Base-by-base conservation (phyloP, 2,113 vertebrate species). In the Chionomys nivalis region DNA sequence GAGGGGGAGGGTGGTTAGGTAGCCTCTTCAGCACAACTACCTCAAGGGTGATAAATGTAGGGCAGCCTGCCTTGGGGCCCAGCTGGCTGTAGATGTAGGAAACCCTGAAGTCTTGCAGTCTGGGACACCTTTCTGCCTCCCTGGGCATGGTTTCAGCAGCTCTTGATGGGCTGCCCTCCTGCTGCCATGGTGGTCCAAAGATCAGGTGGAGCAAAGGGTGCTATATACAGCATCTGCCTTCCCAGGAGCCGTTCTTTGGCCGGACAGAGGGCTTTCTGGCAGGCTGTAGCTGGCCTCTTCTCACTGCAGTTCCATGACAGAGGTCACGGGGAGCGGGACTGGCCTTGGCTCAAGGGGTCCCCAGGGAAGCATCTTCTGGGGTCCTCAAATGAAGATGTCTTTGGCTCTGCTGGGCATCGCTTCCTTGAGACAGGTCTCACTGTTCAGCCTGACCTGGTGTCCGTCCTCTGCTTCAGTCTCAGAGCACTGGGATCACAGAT, bases 41-140 rank as follows among this genome's bases (percentile, higher is more conserved):
- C 24, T 24, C 70, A 58, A 39, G 2, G 4, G 36, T 68, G 44
- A 13, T 33, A 47, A 76, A 5, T 0, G 7, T 31, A 31, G 7
- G 0, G 0, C 36, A 42, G 39, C 0, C 47, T 3, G 5, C 79
- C 17, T 8, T 52, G 58, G 19, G 33, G n/a, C 55, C 73, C 14
- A 7, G 31, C 26, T 4, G 31, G 31, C 47, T n/a, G 47, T 23
- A 73, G 70, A 63, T 2, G 12, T 8, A 3, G 28, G 73, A 82
- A 68, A 72, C 33, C 26, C 44, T 10, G 66, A 26, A 3, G 19
- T 24, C 52, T 66, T n/a, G 21, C 61, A 55, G n/a, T 44, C 76
- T 3, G 3, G 87, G 31, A 13, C 0, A 0, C 17, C 16, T 11
- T 21, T 23, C 75, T 4, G 13, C 76, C 52, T 90, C 79, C 39